These are phyloP conservation scores for Peromyscus aztecus DNA, from an alignment of 2,797 vertebrate species.

Conservation along the genomic window DNA sequence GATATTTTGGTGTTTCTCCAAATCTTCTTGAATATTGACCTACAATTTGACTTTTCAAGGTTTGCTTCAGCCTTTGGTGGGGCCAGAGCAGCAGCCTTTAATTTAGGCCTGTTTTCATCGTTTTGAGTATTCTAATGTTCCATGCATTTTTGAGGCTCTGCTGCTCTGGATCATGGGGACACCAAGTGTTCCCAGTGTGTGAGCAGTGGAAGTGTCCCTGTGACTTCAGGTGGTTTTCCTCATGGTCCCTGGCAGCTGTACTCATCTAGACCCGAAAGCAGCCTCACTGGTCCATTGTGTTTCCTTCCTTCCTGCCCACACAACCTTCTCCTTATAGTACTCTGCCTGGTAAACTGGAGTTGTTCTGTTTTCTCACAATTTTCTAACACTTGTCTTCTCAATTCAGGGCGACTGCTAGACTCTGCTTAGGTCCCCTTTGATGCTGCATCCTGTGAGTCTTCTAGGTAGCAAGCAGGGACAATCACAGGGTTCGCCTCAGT, in stretches of 20 bases:
- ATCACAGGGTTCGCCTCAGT: neutral
- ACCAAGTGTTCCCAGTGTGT: neutral
- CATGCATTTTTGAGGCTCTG: neutral
- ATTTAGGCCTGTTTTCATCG: neutral
- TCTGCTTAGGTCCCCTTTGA: neutral
- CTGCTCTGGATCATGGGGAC: neutral
- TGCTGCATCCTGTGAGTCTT: neutral
- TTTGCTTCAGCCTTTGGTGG: slow-evolving; percentile 32
- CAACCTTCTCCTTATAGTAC: neutral
- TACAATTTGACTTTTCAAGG: slow-evolving; percentile 39
- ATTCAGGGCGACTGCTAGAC: neutral
- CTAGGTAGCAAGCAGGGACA: neutral
- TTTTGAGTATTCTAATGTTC: neutral
- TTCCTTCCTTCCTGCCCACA: neutral
- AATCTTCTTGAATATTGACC: slow-evolving; percentile 20
- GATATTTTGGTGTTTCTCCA: slow-evolving; percentile 17
- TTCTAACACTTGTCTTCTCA: slow-evolving; percentile 2
- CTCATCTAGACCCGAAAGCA: neutral
- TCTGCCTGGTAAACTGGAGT: neutral
- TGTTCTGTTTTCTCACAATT: neutral
- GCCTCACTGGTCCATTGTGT: neutral
- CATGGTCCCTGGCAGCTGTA: neutral
- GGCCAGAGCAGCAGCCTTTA: neutral
- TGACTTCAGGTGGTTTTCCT: neutral
- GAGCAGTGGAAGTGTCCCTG: neutral